A percentile compares a stretch with the other conserved stretches of the same genome.
These are phyloP conservation scores for Carassius carassius DNA, from an alignment of 2,113 vertebrate genomes.

Conservation along the genomic window DNA sequence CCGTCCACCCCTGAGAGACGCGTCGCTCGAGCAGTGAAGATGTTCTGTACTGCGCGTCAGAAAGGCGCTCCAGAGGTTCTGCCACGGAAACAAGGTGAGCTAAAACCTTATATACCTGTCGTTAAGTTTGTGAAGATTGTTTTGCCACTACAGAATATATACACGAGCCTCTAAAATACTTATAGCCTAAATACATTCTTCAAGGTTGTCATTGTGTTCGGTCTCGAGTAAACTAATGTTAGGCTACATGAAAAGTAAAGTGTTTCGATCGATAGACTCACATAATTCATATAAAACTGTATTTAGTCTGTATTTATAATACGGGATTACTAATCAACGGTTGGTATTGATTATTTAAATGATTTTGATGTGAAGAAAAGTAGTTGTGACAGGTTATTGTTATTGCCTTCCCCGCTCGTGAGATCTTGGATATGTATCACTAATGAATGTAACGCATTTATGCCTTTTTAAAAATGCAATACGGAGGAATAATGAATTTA, in stretches of 20 bases:
- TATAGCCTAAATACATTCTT: background rate
- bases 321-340: background rate
- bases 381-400: background rate
- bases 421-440: background rate
- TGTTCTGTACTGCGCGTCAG: background rate
- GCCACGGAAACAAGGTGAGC: conserved; percentile 26
- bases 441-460: background rate
- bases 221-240: background rate
- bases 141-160: background rate
- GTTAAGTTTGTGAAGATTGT: background rate
- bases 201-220: background rate
- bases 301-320: background rate
- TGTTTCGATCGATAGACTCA: background rate
- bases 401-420: background rate
- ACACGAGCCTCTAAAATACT: background rate
- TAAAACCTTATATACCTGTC: background rate
- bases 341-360: background rate
- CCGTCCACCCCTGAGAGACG: background rate
- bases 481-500: background rate
- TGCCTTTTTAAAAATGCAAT: background rate
- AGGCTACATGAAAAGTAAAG: background rate
- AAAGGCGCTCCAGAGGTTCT: conserved; percentile 11
- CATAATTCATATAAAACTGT: background rate
- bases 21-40: background rate
- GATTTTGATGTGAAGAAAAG: background rate